phyloP scores from a whole-genome alignment of 1,140 invertebrate species.

The Plectrocnemia conspersa region DNA sequence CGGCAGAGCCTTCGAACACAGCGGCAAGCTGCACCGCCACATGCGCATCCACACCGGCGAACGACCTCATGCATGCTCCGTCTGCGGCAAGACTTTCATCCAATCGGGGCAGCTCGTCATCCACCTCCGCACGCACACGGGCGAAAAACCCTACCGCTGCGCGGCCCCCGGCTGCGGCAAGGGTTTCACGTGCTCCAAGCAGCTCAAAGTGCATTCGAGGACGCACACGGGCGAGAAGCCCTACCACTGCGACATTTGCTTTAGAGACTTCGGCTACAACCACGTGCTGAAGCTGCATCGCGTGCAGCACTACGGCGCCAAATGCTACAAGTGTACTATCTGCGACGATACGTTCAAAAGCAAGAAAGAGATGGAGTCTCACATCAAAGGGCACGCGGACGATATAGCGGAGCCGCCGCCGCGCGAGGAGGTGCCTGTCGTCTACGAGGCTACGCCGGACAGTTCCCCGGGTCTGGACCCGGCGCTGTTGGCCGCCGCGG shows the following conservation, averaged over 20 bases:
- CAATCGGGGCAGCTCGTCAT: conserved; percentile 83
- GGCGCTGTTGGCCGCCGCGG: conserved; percentile 21
- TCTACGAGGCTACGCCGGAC: conserved; percentile 38
- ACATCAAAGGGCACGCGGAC: conserved; percentile 84
- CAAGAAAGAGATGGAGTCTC: conserved; percentile 83
- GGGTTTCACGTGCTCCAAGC: conserved; percentile 86
- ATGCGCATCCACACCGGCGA: conserved; percentile 90
- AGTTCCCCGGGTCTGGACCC: conserved; percentile 34
- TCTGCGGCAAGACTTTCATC: conserved; percentile 88
- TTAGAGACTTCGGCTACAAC: conserved; percentile 74
- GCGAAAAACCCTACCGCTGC: conserved; percentile 88
- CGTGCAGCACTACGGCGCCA: conserved; percentile 86
- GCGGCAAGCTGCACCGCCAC: conserved; percentile 86
- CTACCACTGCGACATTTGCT: conserved; percentile 58
- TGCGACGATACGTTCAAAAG: conserved; percentile 85
- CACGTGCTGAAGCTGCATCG: conserved; percentile 83
- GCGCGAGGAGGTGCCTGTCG: conserved; percentile 38
- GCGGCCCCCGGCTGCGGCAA: conserved; percentile 72
- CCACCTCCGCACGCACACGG: conserved; percentile 82
- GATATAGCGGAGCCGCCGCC: conserved; percentile 46
- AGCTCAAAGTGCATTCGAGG: conserved; percentile 77
- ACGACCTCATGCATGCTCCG: conserved; percentile 87
- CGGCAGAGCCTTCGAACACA: conserved; percentile 86
- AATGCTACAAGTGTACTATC: conserved; percentile 87
- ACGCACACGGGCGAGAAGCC: conserved; percentile 86